A percentile compares a stretch with the other conserved stretches of the same genome.
phyloP scores from a whole-genome alignment of 2,888 invertebrate genomes.

The Acheta domesticus region DNA sequence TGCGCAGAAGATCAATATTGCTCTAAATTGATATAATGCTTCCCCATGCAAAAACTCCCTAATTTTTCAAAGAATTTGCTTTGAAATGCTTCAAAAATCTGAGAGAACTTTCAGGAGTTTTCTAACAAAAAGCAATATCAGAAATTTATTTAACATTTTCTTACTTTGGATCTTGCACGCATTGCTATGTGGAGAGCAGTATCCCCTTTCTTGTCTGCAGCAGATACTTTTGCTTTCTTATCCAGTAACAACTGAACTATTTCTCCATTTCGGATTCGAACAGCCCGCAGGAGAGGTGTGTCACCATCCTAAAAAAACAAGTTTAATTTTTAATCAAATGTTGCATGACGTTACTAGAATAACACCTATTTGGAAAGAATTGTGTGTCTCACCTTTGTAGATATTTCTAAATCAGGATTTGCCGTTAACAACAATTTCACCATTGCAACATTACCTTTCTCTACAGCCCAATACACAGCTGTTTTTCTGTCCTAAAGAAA shows the following conservation, averaged over 20 bases:
- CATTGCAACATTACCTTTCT: conserved; percentile 86
- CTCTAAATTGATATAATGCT: no score
- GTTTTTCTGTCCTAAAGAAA: conserved; percentile 78
- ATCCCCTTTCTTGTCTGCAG: conserved; percentile 88
- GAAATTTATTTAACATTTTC: no score
- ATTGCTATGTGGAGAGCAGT: conserved; percentile 94
- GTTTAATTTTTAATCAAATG: not conserved
- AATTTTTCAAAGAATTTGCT: no score
- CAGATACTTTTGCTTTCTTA: conserved; percentile 87
- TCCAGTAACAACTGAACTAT: conserved; percentile 88
- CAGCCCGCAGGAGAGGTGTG: conserved; percentile 87
- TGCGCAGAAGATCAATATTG: no score
- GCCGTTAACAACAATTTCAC: conserved; percentile 79
- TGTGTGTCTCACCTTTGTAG: conserved; percentile 68
- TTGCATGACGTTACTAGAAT: not conserved
- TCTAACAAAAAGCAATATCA: no score
- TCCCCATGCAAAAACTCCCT: no score
- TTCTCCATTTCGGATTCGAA: conserved; percentile 84
- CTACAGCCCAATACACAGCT: conserved; percentile 92
- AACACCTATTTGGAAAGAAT: not conserved
- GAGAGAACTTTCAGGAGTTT: no score
- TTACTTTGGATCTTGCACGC: conserved; percentile 82
- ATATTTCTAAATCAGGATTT: conserved; percentile 90
- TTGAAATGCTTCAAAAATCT: no score
- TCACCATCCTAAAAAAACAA: conserved; percentile 72